These are phyloP conservation scores for Lipophrys pholis DNA, from an alignment of 2,113 vertebrate species.

Conservation along the genomic window DNA sequence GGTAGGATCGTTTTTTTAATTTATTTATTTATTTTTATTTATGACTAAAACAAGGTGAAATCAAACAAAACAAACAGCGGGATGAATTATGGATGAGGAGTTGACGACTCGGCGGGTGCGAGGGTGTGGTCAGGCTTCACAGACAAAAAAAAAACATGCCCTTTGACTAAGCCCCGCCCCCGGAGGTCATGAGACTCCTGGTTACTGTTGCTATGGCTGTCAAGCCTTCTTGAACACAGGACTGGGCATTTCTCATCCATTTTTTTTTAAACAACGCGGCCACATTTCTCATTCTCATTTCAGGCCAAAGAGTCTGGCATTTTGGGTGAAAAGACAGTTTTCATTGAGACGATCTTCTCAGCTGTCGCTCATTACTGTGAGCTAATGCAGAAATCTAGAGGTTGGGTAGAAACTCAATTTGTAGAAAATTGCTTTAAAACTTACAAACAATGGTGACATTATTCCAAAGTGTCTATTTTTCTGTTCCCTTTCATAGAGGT, in stretches of 20 bases:
- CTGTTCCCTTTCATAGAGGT: no score
- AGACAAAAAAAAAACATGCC: slow-evolving; percentile 9
- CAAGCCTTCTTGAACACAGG: background rate
- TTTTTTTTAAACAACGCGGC: background rate
- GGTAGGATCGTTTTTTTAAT: background rate
- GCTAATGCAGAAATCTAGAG: background rate
- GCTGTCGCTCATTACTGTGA: background rate
- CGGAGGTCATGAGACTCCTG: background rate
- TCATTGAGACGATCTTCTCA: no score
- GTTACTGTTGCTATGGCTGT: background rate
- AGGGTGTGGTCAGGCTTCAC: background rate
- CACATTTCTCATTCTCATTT: background rate
- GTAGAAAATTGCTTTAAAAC: no score
- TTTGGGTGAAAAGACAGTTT: no score
- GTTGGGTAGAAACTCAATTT: no score
- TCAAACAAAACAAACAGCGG: background rate
- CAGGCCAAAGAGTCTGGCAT: no score
- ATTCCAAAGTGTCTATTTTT: no score
- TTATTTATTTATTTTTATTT: background rate
- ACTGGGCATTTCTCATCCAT: background rate
- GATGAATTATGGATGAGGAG: background rate
- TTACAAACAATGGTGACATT: no score
- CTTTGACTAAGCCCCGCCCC: background rate
- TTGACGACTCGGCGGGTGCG: background rate
- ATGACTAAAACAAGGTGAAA: background rate